Evolutionary conservation across 2,888 invertebrate genomes (phyloP).

Genomic region (Pherbina coryleti): DNA sequence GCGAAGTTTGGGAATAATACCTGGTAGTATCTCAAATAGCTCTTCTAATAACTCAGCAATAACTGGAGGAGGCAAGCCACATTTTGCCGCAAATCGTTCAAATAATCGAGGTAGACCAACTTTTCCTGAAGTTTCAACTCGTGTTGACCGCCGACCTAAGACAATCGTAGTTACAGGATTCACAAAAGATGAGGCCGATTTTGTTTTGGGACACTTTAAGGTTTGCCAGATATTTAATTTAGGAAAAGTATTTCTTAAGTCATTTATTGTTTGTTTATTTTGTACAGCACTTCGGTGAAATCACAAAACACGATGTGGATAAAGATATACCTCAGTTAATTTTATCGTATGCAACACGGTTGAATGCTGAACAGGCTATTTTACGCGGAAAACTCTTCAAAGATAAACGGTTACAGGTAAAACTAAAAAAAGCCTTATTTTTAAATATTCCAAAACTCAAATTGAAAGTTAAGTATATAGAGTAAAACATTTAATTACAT

Average conservation of each 20-base stretch:
- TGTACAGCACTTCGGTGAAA: conserved; percentile 85
- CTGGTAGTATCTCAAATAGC: conserved; percentile 38
- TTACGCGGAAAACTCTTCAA: conserved; percentile 73
- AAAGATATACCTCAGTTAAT: conserved; percentile 76
- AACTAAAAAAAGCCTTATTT: conserved; percentile 58
- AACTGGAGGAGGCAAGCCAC: conserved; percentile 47
- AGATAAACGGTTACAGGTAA: conserved; percentile 82
- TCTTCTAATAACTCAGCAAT: not conserved
- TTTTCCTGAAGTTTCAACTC: conserved; percentile 67
- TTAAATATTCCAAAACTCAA: not conserved
- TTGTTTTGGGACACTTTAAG: conserved; percentile 85
- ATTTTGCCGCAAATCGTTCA: conserved; percentile 48
- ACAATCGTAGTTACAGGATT: conserved; percentile 90
- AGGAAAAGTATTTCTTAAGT: not conserved
- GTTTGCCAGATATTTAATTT: conserved; percentile 69
- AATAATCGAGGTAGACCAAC: conserved; percentile 60
- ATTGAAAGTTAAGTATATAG: not conserved
- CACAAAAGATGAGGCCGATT: conserved; percentile 84
- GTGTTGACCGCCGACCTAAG: conserved; percentile 89
- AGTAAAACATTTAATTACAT: not conserved
- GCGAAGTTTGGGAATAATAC: conserved; percentile 62
- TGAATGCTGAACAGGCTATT: conserved; percentile 69
- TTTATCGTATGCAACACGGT: conserved; percentile 67
- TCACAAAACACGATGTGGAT: conserved; percentile 83
- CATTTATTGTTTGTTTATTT: not conserved